Evolutionary conservation across 2,888 invertebrate species (phyloP).

Genomic region (Oasisia sp.): DNA sequence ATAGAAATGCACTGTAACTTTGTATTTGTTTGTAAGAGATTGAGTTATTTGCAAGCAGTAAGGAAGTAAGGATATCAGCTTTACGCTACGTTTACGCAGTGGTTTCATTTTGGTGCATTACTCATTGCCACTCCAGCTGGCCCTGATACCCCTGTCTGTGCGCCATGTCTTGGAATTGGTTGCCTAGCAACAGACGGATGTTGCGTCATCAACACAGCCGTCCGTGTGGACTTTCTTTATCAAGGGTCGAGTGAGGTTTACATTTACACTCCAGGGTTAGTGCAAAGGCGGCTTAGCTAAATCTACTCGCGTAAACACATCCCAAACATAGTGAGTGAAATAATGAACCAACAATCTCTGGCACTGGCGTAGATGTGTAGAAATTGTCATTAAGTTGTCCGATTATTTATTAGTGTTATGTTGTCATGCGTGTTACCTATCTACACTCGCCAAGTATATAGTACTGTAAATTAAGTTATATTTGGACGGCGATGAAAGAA

Average conservation of each 20-base stretch:
- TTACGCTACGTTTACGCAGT: neutral
- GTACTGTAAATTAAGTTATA: neutral
- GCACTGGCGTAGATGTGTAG: neutral
- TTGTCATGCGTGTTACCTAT: neutral
- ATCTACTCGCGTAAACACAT: neutral
- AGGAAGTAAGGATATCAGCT: neutral
- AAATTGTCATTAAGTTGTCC: neutral
- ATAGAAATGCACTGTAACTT: too few species aligned
- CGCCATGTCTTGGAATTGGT: neutral
- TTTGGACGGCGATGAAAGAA: neutral
- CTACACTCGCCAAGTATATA: neutral
- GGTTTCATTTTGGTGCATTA: conserved; percentile 13
- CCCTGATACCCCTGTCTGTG: neutral
- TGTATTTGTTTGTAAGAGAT: too few species aligned
- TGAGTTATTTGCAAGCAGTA: neutral
- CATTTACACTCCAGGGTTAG: neutral
- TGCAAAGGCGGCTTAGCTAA: conserved; percentile 13
- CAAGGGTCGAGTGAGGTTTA: conserved; percentile 5
- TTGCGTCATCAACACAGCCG: neutral
- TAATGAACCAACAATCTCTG: neutral
- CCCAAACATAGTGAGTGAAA: neutral
- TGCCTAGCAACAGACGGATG: neutral
- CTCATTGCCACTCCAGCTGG: neutral
- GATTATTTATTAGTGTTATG: neutral
- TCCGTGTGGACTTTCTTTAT: neutral